Percentiles rank a stretch among this genome's conserved stretches.
Evolutionary conservation across 1,140 invertebrate species (phyloP).

Genomic region (Berghia stephanieae): DNA sequence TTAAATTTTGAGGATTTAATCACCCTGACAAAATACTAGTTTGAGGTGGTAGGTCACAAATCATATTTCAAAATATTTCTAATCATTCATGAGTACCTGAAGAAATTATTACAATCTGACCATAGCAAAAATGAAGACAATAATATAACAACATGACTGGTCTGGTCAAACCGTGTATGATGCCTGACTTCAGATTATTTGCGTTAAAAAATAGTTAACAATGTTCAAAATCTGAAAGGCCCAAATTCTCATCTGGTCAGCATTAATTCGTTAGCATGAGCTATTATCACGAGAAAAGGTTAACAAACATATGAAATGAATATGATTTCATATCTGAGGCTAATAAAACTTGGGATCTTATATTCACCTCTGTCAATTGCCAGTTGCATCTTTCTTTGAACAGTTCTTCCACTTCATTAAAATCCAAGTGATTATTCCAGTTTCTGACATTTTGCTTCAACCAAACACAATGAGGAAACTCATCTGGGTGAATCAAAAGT

Average conservation of each 20-base stretch:
- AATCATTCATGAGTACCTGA: background rate
- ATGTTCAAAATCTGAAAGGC: background rate
- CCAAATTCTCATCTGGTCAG: background rate
- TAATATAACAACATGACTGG: too few species aligned
- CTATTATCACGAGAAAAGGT: background rate
- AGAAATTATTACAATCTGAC: background rate
- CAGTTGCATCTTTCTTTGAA: constrained; percentile 23
- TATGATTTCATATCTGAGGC: background rate
- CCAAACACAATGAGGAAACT: constrained; percentile 37
- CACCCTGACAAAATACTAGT: too few species aligned
- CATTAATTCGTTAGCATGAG: background rate
- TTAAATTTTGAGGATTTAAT: too few species aligned
- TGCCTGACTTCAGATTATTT: background rate
- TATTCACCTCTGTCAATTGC: constrained; percentile 26
- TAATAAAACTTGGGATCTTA: background rate
- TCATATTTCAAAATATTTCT: background rate
- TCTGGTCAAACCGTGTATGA: too few species aligned
- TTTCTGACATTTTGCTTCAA: background rate
- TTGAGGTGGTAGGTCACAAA: background rate
- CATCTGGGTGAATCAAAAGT: constrained; percentile 27
- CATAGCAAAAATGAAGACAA: background rate
- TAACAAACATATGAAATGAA: background rate
- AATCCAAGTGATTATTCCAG: constrained; percentile 30
- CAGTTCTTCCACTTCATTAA: constrained; percentile 36
- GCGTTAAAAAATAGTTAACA: too few species aligned